Percentiles rank a stretch among this genome's conserved stretches.
phyloP scores from a whole-genome alignment of 1,140 invertebrate genomes.

The Sesamia nonagrioides region DNA sequence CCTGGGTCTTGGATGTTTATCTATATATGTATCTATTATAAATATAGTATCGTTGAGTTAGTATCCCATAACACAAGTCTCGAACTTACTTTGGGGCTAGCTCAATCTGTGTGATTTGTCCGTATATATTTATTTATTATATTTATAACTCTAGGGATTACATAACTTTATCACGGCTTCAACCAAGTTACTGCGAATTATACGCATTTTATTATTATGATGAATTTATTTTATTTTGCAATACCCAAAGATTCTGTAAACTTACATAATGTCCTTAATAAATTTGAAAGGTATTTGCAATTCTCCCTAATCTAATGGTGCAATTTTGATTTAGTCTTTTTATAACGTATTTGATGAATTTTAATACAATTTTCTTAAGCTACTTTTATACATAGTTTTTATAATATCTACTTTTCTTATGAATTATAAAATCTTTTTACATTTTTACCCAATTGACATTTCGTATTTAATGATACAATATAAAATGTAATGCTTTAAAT shows the following conservation, averaged over 20 bases:
- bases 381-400: neutral
- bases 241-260: neutral
- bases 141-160: no score
- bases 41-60: no score
- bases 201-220: neutral
- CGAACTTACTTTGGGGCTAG: no score
- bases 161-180: no score
- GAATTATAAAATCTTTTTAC: neutral
- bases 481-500: conserved; percentile 44
- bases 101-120: no score
- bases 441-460: neutral
- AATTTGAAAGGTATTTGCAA: neutral
- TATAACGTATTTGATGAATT: conserved; percentile 32
- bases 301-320: conserved; percentile 29
- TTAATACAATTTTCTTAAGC: conserved; percentile 18
- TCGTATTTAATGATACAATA: conserved; percentile 10
- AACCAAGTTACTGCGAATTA: no score
- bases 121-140: no score
- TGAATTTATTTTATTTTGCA: conserved; percentile 8
- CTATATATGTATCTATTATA: no score
- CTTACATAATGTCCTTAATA: neutral
- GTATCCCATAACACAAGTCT: no score
- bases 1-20: no score
- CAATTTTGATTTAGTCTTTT: conserved; percentile 40
- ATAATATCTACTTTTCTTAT: conserved; percentile 1